A percentile compares a stretch with the other conserved stretches of the same genome.
phyloP scores from a whole-genome alignment of 2,113 vertebrate species.

The Rousettus leschenaultii region DNA sequence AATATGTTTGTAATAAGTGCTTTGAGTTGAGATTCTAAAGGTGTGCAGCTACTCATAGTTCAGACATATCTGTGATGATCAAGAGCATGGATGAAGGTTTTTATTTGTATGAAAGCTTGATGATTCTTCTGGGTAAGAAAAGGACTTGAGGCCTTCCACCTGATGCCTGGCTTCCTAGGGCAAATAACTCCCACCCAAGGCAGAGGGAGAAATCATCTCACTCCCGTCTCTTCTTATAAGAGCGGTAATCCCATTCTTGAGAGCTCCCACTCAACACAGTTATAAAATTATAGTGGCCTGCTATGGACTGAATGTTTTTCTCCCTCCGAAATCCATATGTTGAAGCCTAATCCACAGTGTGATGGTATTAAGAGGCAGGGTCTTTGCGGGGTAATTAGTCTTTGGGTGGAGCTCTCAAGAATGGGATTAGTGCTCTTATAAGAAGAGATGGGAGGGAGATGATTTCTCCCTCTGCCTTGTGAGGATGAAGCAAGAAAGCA shows the following conservation, averaged over 20 bases:
- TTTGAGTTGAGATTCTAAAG: not conserved
- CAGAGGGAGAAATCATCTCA: too few relatives aligned
- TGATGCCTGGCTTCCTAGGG: not conserved
- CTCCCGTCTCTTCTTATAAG: too few relatives aligned
- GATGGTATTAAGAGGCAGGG: not conserved
- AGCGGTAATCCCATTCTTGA: too few relatives aligned
- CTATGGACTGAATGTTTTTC: not conserved
- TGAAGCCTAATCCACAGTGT: not conserved
- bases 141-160: not conserved
- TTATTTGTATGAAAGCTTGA: not conserved
- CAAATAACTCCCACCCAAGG: not conserved
- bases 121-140: not conserved
- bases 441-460: not conserved
- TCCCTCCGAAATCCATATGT: not conserved
- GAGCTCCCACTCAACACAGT: too few relatives aligned
- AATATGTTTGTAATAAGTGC: not conserved
- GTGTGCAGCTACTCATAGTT: not conserved
- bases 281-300: not conserved
- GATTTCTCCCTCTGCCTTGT: not conserved
- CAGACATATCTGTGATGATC: not conserved
- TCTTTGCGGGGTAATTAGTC: not conserved
- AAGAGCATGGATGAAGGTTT: not conserved
- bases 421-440: not conserved
- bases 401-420: not conserved
- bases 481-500: not conserved